Percentiles rank a stretch among this genome's conserved stretches.
Conservation (phyloP, 2,113 vertebrate genomes). For the human (Homo sapiens) region DNA sequence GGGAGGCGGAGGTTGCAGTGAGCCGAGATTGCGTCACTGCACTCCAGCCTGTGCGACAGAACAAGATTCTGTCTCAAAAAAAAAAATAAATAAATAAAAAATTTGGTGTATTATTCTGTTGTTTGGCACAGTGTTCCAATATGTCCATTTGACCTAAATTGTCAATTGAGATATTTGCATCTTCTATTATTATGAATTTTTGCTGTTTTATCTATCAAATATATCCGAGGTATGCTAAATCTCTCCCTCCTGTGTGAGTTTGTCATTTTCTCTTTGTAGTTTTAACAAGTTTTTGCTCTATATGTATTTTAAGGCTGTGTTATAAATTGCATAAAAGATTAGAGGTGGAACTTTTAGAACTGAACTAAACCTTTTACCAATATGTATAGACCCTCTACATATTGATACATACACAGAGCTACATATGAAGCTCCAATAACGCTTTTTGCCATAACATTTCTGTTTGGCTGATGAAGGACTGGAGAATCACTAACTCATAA, state of each 20-base stretch:
- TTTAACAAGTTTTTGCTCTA: neutral
- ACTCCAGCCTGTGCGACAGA: too few relatives aligned
- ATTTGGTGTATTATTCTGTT: neutral
- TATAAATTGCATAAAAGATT: neutral
- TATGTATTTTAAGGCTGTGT: neutral
- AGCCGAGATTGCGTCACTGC: too few relatives aligned
- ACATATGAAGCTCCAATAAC: neutral
- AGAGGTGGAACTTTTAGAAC: neutral
- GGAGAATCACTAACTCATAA: neutral
- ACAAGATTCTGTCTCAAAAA: too few relatives aligned
- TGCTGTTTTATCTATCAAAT: neutral
- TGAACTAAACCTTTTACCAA: neutral
- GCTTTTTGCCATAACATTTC: neutral
- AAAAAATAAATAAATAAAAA: too few relatives aligned
- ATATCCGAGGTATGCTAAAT: neutral
- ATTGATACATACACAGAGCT: neutral
- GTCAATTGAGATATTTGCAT: neutral
- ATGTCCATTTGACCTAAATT: neutral
- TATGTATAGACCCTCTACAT: neutral
- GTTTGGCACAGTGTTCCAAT: neutral
- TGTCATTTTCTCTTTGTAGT: neutral
- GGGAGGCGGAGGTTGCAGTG: too few relatives aligned
- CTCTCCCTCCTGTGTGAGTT: neutral
- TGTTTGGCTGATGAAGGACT: neutral
- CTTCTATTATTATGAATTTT: neutral